Percentiles rank a stretch among this genome's conserved stretches.
These are phyloP conservation scores for Martes martes DNA, from an alignment of 2,113 vertebrate genomes.

Conservation along the genomic window DNA sequence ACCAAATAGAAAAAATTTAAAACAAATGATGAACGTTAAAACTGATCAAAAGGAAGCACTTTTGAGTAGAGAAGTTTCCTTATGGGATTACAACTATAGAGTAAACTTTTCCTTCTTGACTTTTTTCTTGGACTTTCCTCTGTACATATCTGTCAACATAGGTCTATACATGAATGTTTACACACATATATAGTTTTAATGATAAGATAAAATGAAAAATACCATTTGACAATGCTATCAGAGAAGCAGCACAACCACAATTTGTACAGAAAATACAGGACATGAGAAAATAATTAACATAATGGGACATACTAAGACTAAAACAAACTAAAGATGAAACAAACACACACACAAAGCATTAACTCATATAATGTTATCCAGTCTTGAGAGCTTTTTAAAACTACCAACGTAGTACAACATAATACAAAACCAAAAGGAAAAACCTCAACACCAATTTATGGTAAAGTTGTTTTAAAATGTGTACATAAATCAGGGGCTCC, in stretches of 20 bases:
- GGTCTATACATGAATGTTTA: background rate
- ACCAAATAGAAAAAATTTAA: background rate
- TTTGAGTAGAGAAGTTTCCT: slow-evolving; percentile 6
- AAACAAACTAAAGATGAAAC: background rate
- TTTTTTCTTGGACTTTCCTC: background rate
- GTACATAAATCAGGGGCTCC: background rate
- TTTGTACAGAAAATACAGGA: background rate
- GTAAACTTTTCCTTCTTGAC: background rate
- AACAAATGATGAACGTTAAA: slow-evolving; percentile 25
- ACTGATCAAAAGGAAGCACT: slow-evolving; percentile 6
- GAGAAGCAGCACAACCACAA: background rate
- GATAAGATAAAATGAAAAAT: background rate
- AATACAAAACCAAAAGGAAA: background rate
- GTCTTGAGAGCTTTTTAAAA: background rate
- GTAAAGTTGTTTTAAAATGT: background rate
- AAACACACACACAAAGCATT: background rate
- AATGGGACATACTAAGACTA: background rate
- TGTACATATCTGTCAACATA: background rate
- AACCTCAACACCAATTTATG: background rate
- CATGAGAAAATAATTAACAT: background rate
- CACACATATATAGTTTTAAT: background rate
- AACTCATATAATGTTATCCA: background rate
- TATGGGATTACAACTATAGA: background rate
- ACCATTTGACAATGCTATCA: background rate
- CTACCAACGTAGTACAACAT: background rate